Base-by-base conservation (phyloP, 2,888 invertebrate species). In the Eugnorisma glareosa region DNA sequence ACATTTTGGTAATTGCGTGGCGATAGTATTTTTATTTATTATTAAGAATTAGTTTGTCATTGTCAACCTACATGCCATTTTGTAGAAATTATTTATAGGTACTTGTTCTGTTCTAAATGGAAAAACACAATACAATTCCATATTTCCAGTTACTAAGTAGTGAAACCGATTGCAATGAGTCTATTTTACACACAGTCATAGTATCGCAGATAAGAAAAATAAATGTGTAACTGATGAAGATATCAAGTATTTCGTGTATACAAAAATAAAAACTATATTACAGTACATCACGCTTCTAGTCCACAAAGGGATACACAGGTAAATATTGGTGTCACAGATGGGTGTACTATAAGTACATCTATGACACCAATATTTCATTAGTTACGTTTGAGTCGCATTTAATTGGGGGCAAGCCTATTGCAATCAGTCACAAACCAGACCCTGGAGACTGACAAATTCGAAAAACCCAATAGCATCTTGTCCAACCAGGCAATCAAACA, bases 91-190 rank as follows among this genome's bases (percentile, higher is more conserved):
- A 18, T 45, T 35, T 54, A 18, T 45, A 51, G 21, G 61, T 2
- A 61, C 2, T 48, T 43, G 45, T 68, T 77, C 10, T 59, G 7
- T 67, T 31, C n/a, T 10, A 67, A 59, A 59, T 40, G 67, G 51
- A 84, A 79, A 70, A 74, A 59, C 13, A 82, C 70, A 59, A 45
- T 28, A 63, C n/a, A 18, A 15, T 59, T 48, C 10, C 57, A 31
- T 59, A 45, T 40, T 59, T 37, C 3, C 11, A 43, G 4, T 24
- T 11, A 63, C n/a, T 45, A 28, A 21, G 24, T 43, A 37, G 6
- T 61, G 28, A 51, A 15, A 43, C 10, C 59, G 1, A 72, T 71
- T 57, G 21, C 18, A n/a, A 37, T 69, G 48, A 18, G 35, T 51
- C 18, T 67, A 64, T 54, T 76, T 76, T 66, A 51, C 2, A 8